Evolutionary conservation across 2,113 vertebrate species (phyloP).

Genomic region (Galbula dea): DNA sequence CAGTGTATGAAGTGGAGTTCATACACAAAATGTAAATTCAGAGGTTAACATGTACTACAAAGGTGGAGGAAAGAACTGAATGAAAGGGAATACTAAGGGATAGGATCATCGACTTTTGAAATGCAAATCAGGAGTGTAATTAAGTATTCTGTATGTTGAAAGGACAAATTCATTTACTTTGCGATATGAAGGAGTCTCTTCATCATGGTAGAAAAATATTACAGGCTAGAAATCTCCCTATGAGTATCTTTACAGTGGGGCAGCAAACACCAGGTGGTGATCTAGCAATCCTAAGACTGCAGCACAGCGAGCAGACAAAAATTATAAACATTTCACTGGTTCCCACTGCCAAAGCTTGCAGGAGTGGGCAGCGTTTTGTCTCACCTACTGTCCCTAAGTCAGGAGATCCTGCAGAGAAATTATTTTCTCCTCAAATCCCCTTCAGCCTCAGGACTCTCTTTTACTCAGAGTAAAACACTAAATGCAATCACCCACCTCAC

Average conservation of each 20-base stretch:
- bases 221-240: neutral
- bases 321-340: neutral
- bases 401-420: neutral
- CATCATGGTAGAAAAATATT: neutral
- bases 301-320: neutral
- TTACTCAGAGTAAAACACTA: neutral
- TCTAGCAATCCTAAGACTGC: neutral
- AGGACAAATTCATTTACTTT: neutral
- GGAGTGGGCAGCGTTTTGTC: neutral
- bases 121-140: neutral
- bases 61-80: neutral
- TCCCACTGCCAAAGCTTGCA: neutral
- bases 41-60: neutral
- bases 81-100: neutral
- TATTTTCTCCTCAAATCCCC: neutral
- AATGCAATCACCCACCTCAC: neutral
- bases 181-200: neutral
- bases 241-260: neutral
- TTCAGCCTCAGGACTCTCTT: neutral
- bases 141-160: neutral
- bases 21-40: rapidly evolving
- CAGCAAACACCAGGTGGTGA: neutral
- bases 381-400: neutral
- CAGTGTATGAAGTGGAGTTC: neutral
- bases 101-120: neutral